Conservation (phyloP, 2,113 vertebrate genomes). For the Scalopus aquaticus region DNA sequence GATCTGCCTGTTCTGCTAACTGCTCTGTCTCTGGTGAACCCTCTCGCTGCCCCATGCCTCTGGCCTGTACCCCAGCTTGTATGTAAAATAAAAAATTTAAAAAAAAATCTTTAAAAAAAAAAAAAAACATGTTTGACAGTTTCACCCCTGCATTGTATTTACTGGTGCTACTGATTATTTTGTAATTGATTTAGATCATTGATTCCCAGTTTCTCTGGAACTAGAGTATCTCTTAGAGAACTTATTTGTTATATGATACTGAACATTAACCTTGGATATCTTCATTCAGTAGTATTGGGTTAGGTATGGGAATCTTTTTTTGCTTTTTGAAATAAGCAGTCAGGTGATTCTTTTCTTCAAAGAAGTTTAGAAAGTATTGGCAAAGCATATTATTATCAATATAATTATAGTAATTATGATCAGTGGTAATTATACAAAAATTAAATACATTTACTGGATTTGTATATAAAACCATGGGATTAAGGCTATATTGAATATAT, state of each 20-base stretch:
- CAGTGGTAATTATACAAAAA: background rate
- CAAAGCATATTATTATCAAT: background rate
- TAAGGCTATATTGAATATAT: background rate
- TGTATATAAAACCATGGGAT: background rate
- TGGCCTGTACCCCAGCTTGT: too few relatives aligned
- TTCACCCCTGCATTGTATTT: background rate
- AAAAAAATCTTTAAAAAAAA: too few relatives aligned
- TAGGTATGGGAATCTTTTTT: background rate
- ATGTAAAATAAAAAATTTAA: too few relatives aligned
- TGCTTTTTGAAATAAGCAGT: background rate
- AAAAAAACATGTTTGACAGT: background rate
- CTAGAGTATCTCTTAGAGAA: background rate
- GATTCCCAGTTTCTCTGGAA: background rate
- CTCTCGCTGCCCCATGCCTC: too few relatives aligned
- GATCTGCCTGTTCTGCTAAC: too few relatives aligned
- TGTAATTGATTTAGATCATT: background rate
- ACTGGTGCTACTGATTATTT: background rate
- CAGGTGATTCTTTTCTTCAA: background rate
- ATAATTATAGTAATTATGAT: background rate
- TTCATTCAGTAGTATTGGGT: background rate
- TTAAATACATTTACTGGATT: background rate
- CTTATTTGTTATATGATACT: background rate
- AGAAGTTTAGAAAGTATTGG: background rate
- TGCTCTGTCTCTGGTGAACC: too few relatives aligned
- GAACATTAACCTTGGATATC: background rate